Base-by-base conservation (phyloP, 2,113 vertebrate genomes). In the Burhinus oedicnemus region DNA sequence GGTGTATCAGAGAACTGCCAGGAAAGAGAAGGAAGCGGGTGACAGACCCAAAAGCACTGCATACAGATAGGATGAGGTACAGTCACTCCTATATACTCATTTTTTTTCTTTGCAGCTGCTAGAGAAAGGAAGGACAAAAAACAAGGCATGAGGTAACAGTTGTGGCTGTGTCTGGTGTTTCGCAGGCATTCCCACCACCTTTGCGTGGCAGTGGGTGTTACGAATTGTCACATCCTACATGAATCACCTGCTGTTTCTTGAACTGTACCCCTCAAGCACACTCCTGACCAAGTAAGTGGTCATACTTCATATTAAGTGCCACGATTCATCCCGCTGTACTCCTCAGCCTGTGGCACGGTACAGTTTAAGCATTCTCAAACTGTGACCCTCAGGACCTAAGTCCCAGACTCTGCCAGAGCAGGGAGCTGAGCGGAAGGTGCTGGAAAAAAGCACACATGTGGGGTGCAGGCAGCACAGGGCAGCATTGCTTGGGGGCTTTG, bases 401-500 rank as follows among this genome's bases (percentile, higher is more conserved):
- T 66, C 27, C 38, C 21, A 82, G 55, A 42, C 21, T 42, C 65
- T 69, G 45, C 11, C 52, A 42, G 83, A 65, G 72, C 26, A 45
- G 11, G 29, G 29, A 84, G 5, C 34, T 58, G 32, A 77, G 25
- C 21, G 5, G 55, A 64, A 85, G 82, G 36, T 75, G 60, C 54
- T 69, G 62, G 57, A 57, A 64, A 83, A 54, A 42, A 85, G 55
- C 51, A 75, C 12, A 9, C 1, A 0, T 66, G 76, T 19, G 52
- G 68, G 32, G 32, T n/a, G 40, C 34, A 22, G 27, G 30, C 36
- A 9, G 65, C 71, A 15, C 58, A 4, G 12, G 29, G 6, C 23
- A 13, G 6, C 95, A 89, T 97, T 96, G 45, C 94, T 97, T n/a
- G 36, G 82, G 87, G 87, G 86, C 93, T 97, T 96, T 57, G 11